Base-by-base conservation (phyloP, 1,140 invertebrate species). In the Atopsyche davidsoni region DNA sequence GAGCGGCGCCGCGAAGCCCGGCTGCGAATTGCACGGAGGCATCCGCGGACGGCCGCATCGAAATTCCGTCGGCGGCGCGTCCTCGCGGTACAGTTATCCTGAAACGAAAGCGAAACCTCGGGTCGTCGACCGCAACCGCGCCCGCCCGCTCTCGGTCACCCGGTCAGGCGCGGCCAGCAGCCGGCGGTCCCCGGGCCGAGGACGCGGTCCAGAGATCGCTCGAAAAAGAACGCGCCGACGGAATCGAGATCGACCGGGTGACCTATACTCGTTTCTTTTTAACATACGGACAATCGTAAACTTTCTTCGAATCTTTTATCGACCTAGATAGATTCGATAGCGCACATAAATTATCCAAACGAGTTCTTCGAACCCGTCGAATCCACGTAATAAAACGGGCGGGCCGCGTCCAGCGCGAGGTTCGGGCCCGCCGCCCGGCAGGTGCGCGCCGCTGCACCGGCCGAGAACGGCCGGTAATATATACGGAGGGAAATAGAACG, bases 51-150 rank as follows among this genome's bases (percentile, higher is more conserved):
- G 22, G 0, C 19, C 10, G 13, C 31, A 28, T 45, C 25, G 13
- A n/a, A 7, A 16, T 32, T 9, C 13, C 2, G 24, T 9, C 25
- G 6, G 28, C 10, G 4, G 17, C 22, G 22, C 14, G 39, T 23
- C 23, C 39, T 42, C 25, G 43, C 18, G 23, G 24, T 53, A 57
- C 55, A 53, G 55, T 57, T 57, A 57, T 53, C 55, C 50, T 53
- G 45, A 50, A 56, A 57, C 55, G 55, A 57, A 57, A 57, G 55
- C 55, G 55, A 57, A 57, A 53, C 41, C 46, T 25, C 25, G 24
- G 46, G 45, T 49, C 50, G 45, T 42, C 46, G 41, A 16, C 50
- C 55, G 25, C 34, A 24, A 39, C 34, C 10, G 24, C 14, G 2
- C 19, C 14, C 14, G 23, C 41, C n/a, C 25, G 6, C 25, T 40